Evolutionary conservation across 2,888 invertebrate genomes (phyloP).

Genomic region (Luffia ferchaultella): DNA sequence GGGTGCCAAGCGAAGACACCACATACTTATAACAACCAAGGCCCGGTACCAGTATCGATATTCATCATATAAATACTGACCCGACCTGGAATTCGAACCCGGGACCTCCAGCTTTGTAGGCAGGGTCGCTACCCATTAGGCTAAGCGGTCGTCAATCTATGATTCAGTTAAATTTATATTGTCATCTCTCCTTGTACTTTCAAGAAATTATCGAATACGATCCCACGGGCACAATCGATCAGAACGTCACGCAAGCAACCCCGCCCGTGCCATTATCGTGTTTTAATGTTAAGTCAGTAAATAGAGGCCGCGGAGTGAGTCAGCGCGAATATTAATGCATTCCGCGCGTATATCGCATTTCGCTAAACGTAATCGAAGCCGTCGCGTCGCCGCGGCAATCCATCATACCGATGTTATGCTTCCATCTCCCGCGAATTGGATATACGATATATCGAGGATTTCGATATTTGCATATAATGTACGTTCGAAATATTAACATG

Average conservation of each 20-base stretch:
- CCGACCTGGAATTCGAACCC: too few species aligned
- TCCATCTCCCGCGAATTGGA: conserved; percentile 37
- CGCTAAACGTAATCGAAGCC: conserved; percentile 45
- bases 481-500: too few species aligned
- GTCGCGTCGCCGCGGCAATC: conserved; percentile 33
- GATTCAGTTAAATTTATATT: too few species aligned
- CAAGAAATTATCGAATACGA: too few species aligned
- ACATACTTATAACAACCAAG: too few species aligned
- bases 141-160: too few species aligned
- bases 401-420: conserved; percentile 42
- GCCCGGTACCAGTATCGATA: too few species aligned
- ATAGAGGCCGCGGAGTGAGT: conserved; percentile 5
- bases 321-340: conserved; percentile 47
- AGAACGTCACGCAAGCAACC: background rate
- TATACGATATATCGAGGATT: conserved; percentile 23
- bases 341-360: conserved; percentile 48
- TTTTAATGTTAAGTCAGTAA: background rate
- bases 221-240: background rate
- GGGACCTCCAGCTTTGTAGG: too few species aligned
- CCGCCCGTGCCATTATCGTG: background rate
- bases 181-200: too few species aligned
- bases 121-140: too few species aligned
- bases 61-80: too few species aligned
- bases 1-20: too few species aligned
- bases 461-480: background rate